Conservation (phyloP, 2,113 vertebrate genomes). For the Anolis sagrei region DNA sequence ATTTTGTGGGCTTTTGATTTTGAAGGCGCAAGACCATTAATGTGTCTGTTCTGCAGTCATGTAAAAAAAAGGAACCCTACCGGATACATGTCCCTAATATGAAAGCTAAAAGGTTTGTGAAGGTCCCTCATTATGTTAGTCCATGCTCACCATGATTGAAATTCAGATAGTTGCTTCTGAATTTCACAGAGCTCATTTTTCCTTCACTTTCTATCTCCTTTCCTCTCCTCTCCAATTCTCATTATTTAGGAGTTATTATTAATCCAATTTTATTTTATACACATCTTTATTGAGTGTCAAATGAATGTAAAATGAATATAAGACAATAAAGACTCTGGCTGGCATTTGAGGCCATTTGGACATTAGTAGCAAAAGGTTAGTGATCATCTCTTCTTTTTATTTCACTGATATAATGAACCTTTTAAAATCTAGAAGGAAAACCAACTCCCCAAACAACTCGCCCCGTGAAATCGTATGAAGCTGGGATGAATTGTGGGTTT, state of each 20-base stretch:
- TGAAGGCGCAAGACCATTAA: constrained; percentile 58
- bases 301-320: constrained; percentile 38
- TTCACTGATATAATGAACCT: constrained; percentile 30
- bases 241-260: constrained; percentile 26
- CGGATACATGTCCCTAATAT: constrained; percentile 47
- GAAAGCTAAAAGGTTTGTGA: constrained; percentile 58
- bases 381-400: constrained; percentile 25
- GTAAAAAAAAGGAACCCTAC: constrained; percentile 49
- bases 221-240: constrained; percentile 28
- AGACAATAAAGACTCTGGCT: constrained; percentile 33
- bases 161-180: constrained; percentile 40
- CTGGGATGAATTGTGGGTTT: neutral
- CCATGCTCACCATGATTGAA: constrained; percentile 56
- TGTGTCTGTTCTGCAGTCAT: constrained; percentile 60
- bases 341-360: constrained; percentile 27
- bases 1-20: constrained; percentile 72
- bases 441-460: neutral
- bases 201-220: constrained; percentile 5
- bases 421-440: constrained; percentile 14
- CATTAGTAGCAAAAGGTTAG: constrained; percentile 28
- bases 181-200: constrained; percentile 46
- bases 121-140: constrained; percentile 53
- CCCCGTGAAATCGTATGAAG: neutral
- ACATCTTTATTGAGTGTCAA: constrained; percentile 8
- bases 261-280: constrained; percentile 42